Conservation (phyloP, 92 coral and sea anemone genomes). For the Porites evermanni region DNA sequence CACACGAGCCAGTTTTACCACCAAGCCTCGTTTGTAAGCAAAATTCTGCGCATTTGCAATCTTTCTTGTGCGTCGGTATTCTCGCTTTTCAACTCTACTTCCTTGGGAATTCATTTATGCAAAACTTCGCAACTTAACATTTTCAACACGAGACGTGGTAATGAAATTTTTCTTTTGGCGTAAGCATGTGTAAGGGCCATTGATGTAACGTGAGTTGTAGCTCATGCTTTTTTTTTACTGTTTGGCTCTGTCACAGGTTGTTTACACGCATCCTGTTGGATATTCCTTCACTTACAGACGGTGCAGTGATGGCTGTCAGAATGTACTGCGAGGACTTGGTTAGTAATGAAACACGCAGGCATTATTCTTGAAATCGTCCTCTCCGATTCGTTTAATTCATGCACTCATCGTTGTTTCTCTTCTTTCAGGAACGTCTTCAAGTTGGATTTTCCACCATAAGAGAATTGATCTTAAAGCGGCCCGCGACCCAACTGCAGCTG, state of each 20-base stretch:
- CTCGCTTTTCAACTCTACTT: too few relatives aligned
- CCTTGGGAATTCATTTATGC: too few relatives aligned
- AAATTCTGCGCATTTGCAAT: too few relatives aligned
- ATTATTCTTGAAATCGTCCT: background rate
- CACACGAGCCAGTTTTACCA: too few relatives aligned
- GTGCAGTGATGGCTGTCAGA: slow-evolving; percentile 78
- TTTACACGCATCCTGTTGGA: slow-evolving; percentile 92
- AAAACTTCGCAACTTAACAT: too few relatives aligned
- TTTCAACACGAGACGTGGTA: too few relatives aligned
- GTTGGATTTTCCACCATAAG: slow-evolving; percentile 93
- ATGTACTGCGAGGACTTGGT: slow-evolving; percentile 95
- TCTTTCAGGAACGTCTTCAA: slow-evolving; percentile 85
- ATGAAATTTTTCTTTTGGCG: too few relatives aligned
- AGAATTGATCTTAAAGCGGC: slow-evolving; percentile 91
- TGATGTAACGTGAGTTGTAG: too few relatives aligned
- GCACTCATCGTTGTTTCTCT: background rate
- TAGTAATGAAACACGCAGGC: background rate
- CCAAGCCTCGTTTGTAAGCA: too few relatives aligned
- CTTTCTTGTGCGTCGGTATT: too few relatives aligned
- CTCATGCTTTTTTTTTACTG: background rate
- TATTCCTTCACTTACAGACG: slow-evolving; percentile 86
- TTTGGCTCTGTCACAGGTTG: slow-evolving; percentile 59
- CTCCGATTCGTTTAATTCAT: background rate
- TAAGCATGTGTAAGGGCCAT: too few relatives aligned
- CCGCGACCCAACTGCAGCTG: slow-evolving; percentile 86